These are phyloP conservation scores for Tetranychus truncatus DNA, from an alignment of 2,888 invertebrate genomes.

Conservation along the genomic window DNA sequence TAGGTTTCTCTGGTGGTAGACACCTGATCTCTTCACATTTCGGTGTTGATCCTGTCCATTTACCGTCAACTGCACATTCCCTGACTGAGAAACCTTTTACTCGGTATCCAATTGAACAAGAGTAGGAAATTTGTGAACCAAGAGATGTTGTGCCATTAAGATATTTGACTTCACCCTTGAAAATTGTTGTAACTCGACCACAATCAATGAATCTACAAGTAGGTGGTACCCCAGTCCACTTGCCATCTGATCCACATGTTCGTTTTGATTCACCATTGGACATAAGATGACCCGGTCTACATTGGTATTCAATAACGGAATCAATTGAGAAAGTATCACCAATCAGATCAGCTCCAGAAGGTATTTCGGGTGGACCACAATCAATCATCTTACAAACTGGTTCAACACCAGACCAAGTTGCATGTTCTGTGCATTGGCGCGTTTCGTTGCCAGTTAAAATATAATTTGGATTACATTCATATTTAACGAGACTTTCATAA, in stretches of 20 bases:
- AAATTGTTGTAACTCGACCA: conserved; percentile 57
- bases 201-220: conserved; percentile 49
- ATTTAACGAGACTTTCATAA: conserved; percentile 26
- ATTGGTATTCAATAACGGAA: conserved; percentile 67
- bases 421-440: conserved; percentile 28
- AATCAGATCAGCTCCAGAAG: conserved; percentile 63
- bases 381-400: conserved; percentile 44
- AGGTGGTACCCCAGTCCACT: conserved; percentile 26
- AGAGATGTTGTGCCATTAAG: conserved; percentile 56
- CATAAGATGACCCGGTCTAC: conserved; percentile 62
- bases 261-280: conserved; percentile 39
- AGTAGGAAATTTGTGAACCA: conserved; percentile 58
- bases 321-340: conserved; percentile 67
- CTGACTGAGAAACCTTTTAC: conserved; percentile 56
- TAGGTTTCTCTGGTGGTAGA: conserved; percentile 58
- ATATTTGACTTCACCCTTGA: conserved; percentile 57
- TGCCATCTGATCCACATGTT: conserved; percentile 25
- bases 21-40: conserved; percentile 83
- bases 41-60: conserved; percentile 66
- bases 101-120: conserved; percentile 58
- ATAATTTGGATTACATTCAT: conserved; percentile 46
- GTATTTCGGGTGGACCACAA: conserved; percentile 67
- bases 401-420: conserved; percentile 27
- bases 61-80: conserved; percentile 51
- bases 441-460: conserved; percentile 48